A percentile compares a stretch with the other conserved stretches of the same genome.
These are phyloP conservation scores for Bedellia somnulentella DNA, from an alignment of 2,888 invertebrate genomes.

Conservation along the genomic window DNA sequence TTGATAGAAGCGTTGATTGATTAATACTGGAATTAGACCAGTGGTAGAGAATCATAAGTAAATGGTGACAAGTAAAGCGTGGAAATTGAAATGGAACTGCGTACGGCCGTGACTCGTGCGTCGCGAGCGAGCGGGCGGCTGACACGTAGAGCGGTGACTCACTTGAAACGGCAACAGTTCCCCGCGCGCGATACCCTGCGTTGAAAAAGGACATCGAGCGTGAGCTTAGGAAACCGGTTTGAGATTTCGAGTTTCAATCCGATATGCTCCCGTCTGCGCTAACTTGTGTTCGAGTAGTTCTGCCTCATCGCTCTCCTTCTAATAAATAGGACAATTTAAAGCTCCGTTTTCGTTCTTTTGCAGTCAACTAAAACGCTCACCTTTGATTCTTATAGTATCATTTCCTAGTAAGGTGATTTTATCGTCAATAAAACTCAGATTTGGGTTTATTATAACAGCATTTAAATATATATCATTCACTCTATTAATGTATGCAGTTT, in stretches of 20 bases:
- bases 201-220: conserved; percentile 28
- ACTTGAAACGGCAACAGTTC: conserved; percentile 42
- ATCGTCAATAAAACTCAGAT: no score
- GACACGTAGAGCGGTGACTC: conserved; percentile 51
- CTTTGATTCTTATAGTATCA: no score
- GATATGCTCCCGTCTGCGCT: conserved; percentile 54
- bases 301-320: conserved; percentile 21
- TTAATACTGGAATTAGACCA: no score
- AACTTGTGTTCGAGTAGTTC: conserved; percentile 41
- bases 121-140: no score
- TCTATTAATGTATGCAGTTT: no score
- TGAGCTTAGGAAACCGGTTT: conserved; percentile 48
- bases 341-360: no score
- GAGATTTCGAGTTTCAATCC: conserved; percentile 58
- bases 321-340: no score
- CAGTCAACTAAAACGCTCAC: no score
- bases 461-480: no score
- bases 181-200: conserved; percentile 17
- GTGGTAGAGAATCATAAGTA: no score
- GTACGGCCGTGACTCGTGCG: conserved; percentile 47
- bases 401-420: no score
- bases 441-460: no score
- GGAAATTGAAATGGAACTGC: neutral
- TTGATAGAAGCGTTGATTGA: conserved; percentile 2
- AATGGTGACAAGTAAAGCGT: neutral